These are phyloP conservation scores for Fragum fragum DNA, from an alignment of 2,888 invertebrate genomes.

Conservation along the genomic window DNA sequence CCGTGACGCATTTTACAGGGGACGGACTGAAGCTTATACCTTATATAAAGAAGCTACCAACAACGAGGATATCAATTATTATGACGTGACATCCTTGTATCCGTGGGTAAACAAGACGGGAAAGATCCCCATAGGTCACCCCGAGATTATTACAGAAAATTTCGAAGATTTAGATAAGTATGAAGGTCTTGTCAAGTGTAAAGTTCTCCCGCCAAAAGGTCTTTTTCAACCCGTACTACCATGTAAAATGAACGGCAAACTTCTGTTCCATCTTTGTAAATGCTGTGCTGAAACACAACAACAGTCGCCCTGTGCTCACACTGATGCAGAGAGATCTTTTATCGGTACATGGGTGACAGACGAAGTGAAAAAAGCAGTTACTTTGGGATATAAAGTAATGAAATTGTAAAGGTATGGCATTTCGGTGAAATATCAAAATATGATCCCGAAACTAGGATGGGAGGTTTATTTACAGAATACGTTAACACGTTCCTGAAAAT, in stretches of 20 bases:
- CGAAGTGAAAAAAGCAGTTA: neutral
- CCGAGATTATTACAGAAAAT: slow-evolving; percentile 61
- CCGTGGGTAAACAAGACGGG: slow-evolving; percentile 73
- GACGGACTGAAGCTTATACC: slow-evolving; percentile 70
- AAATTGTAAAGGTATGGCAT: slow-evolving; percentile 60
- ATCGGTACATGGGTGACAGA: slow-evolving; percentile 41
- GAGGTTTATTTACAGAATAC: slow-evolving; percentile 76
- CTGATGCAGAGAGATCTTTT: slow-evolving; percentile 36
- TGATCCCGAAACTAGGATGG: slow-evolving; percentile 9
- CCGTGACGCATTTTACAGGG: slow-evolving; percentile 78
- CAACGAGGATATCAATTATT: slow-evolving; percentile 70
- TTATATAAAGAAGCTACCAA: slow-evolving; percentile 62
- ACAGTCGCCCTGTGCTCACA: slow-evolving; percentile 36
- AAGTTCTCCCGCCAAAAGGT: slow-evolving; percentile 71
- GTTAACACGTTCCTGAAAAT: slow-evolving; percentile 58
- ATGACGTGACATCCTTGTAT: slow-evolving; percentile 73
- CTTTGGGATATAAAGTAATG: slow-evolving; percentile 41
- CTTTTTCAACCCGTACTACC: slow-evolving; percentile 82
- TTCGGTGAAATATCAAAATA: slow-evolving; percentile 49
- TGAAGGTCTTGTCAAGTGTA: slow-evolving; percentile 75
- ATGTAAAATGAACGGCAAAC: slow-evolving; percentile 61
- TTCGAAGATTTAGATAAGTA: slow-evolving; percentile 67
- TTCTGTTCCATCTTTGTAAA: slow-evolving; percentile 27
- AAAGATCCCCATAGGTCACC: slow-evolving; percentile 73
- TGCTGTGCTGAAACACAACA: slow-evolving; percentile 23